phyloP scores from a whole-genome alignment of 2,888 invertebrate genomes.

The Volucella inflata region DNA sequence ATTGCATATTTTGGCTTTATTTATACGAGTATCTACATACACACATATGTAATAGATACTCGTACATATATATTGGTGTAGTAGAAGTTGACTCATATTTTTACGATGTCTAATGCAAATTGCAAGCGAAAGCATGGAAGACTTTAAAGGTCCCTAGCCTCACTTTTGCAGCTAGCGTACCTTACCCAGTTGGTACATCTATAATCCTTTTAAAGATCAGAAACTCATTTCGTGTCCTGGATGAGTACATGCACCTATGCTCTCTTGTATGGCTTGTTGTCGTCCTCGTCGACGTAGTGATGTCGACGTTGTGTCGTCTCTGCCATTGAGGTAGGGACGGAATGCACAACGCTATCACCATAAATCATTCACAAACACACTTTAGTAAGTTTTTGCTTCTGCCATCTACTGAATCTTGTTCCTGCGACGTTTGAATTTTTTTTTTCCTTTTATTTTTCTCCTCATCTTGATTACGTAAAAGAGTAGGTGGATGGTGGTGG shows the following conservation, averaged over 20 bases:
- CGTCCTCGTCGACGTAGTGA: conserved; percentile 12
- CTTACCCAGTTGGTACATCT: not conserved
- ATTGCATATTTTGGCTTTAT: conserved; percentile 32
- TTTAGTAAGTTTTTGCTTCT: conserved; percentile 47
- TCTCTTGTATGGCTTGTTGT: conserved; percentile 25
- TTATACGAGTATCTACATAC: not conserved
- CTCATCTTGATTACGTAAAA: conserved; percentile 47
- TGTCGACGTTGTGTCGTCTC: too few species aligned
- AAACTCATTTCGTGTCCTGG: conserved; percentile 25
- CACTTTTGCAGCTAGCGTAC: conserved; percentile 1
- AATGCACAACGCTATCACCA: conserved; percentile 45
- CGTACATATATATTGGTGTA: conserved; percentile 6
- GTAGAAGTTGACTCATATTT: conserved; percentile 12
- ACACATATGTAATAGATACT: too few species aligned
- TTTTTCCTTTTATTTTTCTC: conserved; percentile 30
- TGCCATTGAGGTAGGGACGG: conserved; percentile 18
- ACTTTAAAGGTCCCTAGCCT: conserved; percentile 45
- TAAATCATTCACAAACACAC: conserved; percentile 69
- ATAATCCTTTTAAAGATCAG: conserved; percentile 44
- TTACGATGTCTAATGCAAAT: conserved; percentile 44
- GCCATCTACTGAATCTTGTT: conserved; percentile 25
- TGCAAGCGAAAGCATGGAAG: conserved; percentile 5
- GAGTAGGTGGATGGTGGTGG: conserved; percentile 8
- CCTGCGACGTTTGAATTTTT: conserved; percentile 40
- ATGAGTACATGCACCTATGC: not conserved